Evolutionary conservation across 2,888 invertebrate genomes (phyloP).

Genomic region (Chloroclysta siterata): DNA sequence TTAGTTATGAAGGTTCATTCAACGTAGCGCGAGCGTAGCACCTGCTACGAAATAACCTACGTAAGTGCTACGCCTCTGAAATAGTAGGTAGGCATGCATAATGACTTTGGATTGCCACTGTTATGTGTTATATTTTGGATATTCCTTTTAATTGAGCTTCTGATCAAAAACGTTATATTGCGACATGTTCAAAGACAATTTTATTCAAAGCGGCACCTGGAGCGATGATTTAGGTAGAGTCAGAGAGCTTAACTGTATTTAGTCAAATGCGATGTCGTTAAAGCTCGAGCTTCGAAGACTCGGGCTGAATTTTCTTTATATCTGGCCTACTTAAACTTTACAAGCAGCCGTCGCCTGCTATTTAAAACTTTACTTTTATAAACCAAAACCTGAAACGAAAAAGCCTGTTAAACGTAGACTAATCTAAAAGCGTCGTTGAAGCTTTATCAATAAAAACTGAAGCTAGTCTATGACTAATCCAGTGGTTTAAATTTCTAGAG

Average conservation of each 20-base stretch:
- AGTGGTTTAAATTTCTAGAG: too few species aligned
- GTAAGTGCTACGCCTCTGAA: conserved; percentile 43
- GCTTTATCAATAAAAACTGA: neutral
- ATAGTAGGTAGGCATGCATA: conserved; percentile 24
- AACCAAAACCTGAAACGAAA: neutral
- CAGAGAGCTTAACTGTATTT: conserved; percentile 31
- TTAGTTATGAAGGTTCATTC: conserved; percentile 53
- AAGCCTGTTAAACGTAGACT: neutral
- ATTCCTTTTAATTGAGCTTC: conserved; percentile 3
- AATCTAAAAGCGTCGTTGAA: too few species aligned
- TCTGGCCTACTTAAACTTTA: conserved; percentile 25
- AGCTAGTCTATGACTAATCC: neutral
- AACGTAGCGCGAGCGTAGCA: conserved; percentile 56
- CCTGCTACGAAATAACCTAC: conserved; percentile 55
- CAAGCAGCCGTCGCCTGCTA: conserved; percentile 20
- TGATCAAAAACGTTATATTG: conserved; percentile 1
- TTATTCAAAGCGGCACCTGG: conserved; percentile 4
- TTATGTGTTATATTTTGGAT: conserved; percentile 11
- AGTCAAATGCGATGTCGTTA: conserved; percentile 32
- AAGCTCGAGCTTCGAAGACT: conserved; percentile 14
- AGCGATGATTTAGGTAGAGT: conserved; percentile 17
- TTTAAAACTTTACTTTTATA: conserved; percentile 14
- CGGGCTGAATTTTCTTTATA: conserved; percentile 18
- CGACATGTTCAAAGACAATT: neutral
- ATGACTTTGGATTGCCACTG: conserved; percentile 22